These are phyloP conservation scores for Drosophila azteca DNA, from an alignment of 1,140 invertebrate genomes.

Conservation along the genomic window DNA sequence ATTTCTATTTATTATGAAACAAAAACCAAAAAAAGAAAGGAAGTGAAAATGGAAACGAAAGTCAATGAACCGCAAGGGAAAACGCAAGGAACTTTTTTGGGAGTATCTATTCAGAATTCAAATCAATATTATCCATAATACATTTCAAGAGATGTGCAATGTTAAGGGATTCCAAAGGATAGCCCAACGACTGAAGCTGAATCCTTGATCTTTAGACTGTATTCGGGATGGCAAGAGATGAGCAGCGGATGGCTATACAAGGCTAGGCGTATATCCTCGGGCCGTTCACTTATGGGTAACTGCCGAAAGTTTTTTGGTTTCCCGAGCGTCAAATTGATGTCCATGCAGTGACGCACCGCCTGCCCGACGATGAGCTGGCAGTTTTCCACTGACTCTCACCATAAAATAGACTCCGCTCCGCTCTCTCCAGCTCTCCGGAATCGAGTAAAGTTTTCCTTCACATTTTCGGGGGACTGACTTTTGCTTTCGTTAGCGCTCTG, in stretches of 20 bases:
- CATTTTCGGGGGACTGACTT: conserved; percentile 39
- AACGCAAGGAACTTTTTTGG: not conserved
- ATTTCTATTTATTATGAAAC: conserved; percentile 23
- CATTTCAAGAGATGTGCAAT: too few species aligned
- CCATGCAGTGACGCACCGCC: not conserved
- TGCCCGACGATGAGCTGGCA: conserved; percentile 37
- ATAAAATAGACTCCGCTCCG: conserved; percentile 13
- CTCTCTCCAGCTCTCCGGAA: conserved; percentile 7
- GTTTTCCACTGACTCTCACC: conserved; percentile 22
- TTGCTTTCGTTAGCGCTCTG: conserved; percentile 21
- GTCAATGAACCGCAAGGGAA: conserved; percentile 2
- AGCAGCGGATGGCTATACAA: too few species aligned
- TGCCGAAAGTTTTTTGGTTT: too few species aligned
- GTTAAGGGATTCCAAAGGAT: too few species aligned
- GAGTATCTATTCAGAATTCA: not conserved
- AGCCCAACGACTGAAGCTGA: too few species aligned
- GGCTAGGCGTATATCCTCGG: too few species aligned
- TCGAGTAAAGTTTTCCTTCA: conserved; percentile 44
- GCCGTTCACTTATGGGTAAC: too few species aligned
- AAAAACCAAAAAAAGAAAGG: conserved; percentile 6
- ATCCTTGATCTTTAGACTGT: too few species aligned
- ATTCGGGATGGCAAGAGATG: too few species aligned
- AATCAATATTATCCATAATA: not conserved
- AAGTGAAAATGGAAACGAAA: too few species aligned
- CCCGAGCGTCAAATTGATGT: conserved; percentile 22